Evolutionary conservation across 2,113 vertebrate genomes (phyloP), one percentile per base, ranked within the genome.

Genomic region (Rana temporaria): DNA sequence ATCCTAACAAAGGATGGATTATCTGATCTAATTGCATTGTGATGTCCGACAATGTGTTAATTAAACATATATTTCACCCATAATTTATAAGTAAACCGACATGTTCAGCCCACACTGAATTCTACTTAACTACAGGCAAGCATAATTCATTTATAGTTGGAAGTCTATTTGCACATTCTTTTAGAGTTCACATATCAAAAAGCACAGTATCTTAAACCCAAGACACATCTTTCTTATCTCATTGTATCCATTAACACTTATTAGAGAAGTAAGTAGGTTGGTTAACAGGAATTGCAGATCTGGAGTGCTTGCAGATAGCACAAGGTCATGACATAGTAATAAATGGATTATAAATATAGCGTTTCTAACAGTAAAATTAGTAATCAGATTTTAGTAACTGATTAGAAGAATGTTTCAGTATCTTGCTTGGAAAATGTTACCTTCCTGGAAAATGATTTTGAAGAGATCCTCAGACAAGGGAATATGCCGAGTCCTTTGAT

Each of bases 171-270:
- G 15, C 67, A 81, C 78, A 57, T 71, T 60, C 9, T 32, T 18
- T 24, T n/a, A 19, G n/a, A 5, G 18, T 22, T 79, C 53, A 79
- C 20, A 17, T 56, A 59, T 56, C 1, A 48, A 6, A 18, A 34
- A 57, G 52, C 11, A 38, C 14, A 60, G n/a, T 11, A 15, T 24
- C 30, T 60, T 69, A 67, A 55, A 34, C 26, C 18, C 9, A 34
- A 67, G 30, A 9, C n/a, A 7, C 9, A 19, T 20, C 7, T 19
- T 9, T 8, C 7, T 42, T 69, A 38, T 62, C 70, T 24, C 24
- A 57, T 69, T 57, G 42, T 62, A 70, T 60, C 56, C 17, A 55
- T 81, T 81, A 72, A n/a, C 67, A 81, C 79, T 70, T 80, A n/a
- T 81, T 52, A 62, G 2, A 53, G 56, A 52, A 52, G 34, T 62